Base-by-base conservation (phyloP, 2,888 invertebrate species). In the Zaprionus lineosus region DNA sequence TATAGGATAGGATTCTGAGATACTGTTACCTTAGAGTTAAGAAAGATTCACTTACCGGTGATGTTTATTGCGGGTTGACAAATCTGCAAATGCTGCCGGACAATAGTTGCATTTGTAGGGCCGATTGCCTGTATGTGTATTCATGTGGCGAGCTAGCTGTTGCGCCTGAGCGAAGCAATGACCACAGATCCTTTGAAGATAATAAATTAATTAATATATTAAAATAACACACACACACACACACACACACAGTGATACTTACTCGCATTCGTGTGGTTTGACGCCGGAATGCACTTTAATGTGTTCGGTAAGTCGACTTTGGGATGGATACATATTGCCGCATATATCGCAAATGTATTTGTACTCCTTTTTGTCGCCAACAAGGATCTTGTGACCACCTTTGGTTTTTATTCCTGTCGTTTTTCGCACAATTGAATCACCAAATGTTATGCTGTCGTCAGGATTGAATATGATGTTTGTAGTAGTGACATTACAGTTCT, bases 231-330 rank as follows among this genome's bases (percentile, higher is more conserved):
- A n/a, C n/a, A n/a, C n/a, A n/a, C n/a, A n/a, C n/a, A n/a, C n/a
- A n/a, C n/a, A n/a, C n/a, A n/a, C n/a, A n/a, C n/a, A 44, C 11
- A 3, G 5, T 12, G 2, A 3, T 44, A 74, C 88, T 75, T 74
- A 89, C 89, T 89, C 89, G 89, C 89, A 89, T 65, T 88, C 88
- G 51, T 89, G 89, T 0, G 89, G 88, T 66, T 89, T 89, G 14
- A 89, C 86, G 26, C 88, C 88, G 11, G 87, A 85, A 68, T 90
- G 90, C 37, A 88, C 70, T 55, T 90, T 87, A 50, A 90, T 89
- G 62, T 90, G 90, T 40, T 88, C 87, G 29, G 88, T 90, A 0
- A 90, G 81, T 1, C 89, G 87, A 12, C 89, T 88, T 57, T 88
- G 87, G 2, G 88, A 86, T 14, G 88, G 88, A 60, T 90, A 90